These are phyloP conservation scores for Seira sanloemensis DNA, from an alignment of 2,888 invertebrate genomes.

Conservation along the genomic window DNA sequence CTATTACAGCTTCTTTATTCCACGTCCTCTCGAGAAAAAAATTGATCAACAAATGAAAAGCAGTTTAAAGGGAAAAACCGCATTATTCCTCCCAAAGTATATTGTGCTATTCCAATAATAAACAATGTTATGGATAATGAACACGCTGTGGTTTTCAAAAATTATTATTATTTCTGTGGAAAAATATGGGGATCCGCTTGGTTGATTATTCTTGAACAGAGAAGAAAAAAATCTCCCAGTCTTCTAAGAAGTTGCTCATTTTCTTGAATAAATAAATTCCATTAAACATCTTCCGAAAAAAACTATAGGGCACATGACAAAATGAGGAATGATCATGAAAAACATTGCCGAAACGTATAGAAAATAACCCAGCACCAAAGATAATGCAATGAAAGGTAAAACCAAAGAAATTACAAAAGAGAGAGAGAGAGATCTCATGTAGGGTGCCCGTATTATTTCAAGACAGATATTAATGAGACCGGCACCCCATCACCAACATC, in stretches of 20 bases:
- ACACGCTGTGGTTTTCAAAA: neutral
- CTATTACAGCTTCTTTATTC: neutral
- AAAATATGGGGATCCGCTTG: constrained; percentile 7
- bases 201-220: constrained; percentile 11
- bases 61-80: no score
- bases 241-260: neutral
- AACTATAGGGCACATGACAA: constrained; percentile 40
- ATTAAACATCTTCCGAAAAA: neutral
- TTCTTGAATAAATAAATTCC: neutral
- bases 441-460: constrained; percentile 63
- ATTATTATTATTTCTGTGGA: constrained; percentile 3
- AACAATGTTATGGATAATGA: constrained; percentile 10
- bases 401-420: constrained; percentile 12
- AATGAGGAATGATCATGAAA: constrained; percentile 61
- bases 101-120: neutral
- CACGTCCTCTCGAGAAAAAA: no score
- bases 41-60: neutral
- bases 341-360: constrained; percentile 14
- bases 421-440: constrained; percentile 59
- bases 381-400: neutral
- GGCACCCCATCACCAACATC: constrained; percentile 64
- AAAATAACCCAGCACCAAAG: neutral
- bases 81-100: neutral
- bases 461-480: constrained; percentile 68
- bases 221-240: no score